phyloP scores from a whole-genome alignment of 2,888 invertebrate genomes.

The Melitaea athalia region DNA sequence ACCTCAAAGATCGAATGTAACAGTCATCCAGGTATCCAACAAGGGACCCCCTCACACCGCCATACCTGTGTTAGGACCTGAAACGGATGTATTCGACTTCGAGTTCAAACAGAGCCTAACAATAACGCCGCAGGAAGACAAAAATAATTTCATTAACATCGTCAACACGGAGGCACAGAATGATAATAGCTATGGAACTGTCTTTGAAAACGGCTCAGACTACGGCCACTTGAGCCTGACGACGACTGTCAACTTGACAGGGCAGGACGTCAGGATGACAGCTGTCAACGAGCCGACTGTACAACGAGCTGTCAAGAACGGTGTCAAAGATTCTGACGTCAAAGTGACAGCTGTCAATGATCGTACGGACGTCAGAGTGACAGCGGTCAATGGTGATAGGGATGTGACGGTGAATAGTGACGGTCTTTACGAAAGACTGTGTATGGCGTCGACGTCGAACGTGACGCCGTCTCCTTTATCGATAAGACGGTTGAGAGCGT shows the following conservation, averaged over 20 bases:
- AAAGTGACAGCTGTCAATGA: not conserved
- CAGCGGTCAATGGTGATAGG: slow-evolving; percentile 59
- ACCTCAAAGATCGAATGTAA: slow-evolving; percentile 72
- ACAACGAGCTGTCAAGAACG: too few relatives aligned
- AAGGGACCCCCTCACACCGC: slow-evolving; percentile 73
- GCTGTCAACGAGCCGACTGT: not conserved
- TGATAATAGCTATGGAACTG: slow-evolving; percentile 64
- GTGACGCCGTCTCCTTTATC: slow-evolving; percentile 55
- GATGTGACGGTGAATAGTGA: slow-evolving; percentile 55
- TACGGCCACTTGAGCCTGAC: slow-evolving; percentile 74
- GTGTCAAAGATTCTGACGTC: slow-evolving; percentile 20
- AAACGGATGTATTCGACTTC: slow-evolving; percentile 66
- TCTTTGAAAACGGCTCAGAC: slow-evolving; percentile 59
- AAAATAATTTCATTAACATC: slow-evolving; percentile 62
- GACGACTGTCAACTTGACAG: slow-evolving; percentile 61
- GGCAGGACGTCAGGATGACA: not conserved
- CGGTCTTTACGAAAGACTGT: slow-evolving; percentile 65
- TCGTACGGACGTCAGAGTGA: slow-evolving; percentile 42
- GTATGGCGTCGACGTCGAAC: slow-evolving; percentile 68
- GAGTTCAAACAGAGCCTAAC: slow-evolving; percentile 57
- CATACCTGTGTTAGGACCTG: slow-evolving; percentile 64
- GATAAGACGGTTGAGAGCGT: slow-evolving; percentile 52
- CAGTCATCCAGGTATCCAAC: slow-evolving; percentile 84
- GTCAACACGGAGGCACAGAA: slow-evolving; percentile 63
- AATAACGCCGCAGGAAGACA: slow-evolving; percentile 42